Conservation (phyloP, 2,113 vertebrate species). For the Saccopteryx bilineata region DNA sequence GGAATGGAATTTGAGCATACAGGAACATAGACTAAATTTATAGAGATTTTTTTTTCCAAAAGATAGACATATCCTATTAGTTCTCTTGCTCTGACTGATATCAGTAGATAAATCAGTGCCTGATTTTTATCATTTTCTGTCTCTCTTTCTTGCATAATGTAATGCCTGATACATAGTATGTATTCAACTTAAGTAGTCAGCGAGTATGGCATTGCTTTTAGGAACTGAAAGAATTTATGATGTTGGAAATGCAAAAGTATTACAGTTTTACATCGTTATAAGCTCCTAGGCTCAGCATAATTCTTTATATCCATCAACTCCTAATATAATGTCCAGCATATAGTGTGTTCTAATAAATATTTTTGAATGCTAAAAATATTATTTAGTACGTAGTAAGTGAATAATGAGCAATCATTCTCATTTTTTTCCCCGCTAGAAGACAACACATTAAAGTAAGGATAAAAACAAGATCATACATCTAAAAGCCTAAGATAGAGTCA, state of each 20-base stretch:
- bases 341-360: not conserved
- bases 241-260: not conserved
- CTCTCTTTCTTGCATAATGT: not conserved
- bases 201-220: not conserved
- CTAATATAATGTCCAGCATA: not conserved
- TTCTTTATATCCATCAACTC: not conserved
- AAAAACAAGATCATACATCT: not conserved
- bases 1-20: not conserved
- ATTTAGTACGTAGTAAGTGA: not conserved
- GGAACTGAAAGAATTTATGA: not conserved
- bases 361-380: not conserved
- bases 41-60: not conserved
- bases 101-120: not conserved
- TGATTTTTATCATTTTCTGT: not conserved
- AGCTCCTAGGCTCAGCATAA: not conserved
- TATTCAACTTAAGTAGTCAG: not conserved
- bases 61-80: not conserved
- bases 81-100: constrained; percentile 2
- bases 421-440: not conserved
- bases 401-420: not conserved
- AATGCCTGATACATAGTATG: not conserved
- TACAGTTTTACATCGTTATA: not conserved
- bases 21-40: not conserved
- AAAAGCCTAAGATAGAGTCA: not conserved
- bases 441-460: not conserved